Base-by-base conservation (phyloP, 2,113 vertebrate genomes). In the Ptychochromis oligacanthus region DNA sequence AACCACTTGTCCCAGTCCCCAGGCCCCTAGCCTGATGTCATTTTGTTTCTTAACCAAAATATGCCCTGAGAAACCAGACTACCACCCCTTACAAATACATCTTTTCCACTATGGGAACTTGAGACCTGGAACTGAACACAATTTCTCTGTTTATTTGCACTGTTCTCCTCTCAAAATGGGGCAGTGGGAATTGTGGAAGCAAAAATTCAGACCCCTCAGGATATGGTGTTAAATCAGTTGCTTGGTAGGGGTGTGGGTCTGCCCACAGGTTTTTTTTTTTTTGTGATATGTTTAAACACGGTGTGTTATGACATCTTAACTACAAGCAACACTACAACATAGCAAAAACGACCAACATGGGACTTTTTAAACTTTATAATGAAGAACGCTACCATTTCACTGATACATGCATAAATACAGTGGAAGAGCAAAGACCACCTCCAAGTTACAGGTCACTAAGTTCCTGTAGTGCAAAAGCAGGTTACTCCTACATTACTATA, bases 1-100 rank as follows among this genome's bases (percentile, higher is more conserved):
- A 82, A 86, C 83, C 86, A 77, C 89, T 90, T 72, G 79, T 90
- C 91, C 78, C 87, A 75, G 88, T 89, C 86, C 92, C 90, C 79
- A 74, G 80, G 82, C 61, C 81, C 70, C 87, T 75, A 83, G 75
- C 72, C 81, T 82, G 80, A 75, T 80, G 13, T 74, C 34, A 56
- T 79, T 82, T 81, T 88, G 78, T 79, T 80, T 82, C 56, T 83
- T 67, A 81, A 84, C 65, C 65, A 82, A 20, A 77, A 83, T 76
- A 58, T 72, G 38, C 58, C 67, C 80, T 62, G 8, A 24, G 43
- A 12, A 43, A 65, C 20, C 55, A 67, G 57, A 80, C 81, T 58
- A 56, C 28, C 61, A 22, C 65, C 75, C 36, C 60, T 24, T 61
- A 62, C 38, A 34, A 18, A 7, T 36, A 67, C 31, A n/a, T 15